Evolutionary conservation across 2,797 vertebrate species (phyloP), one percentile per base, ranked within the genome.

Genomic region (Acrossocheilus fasciatus): DNA sequence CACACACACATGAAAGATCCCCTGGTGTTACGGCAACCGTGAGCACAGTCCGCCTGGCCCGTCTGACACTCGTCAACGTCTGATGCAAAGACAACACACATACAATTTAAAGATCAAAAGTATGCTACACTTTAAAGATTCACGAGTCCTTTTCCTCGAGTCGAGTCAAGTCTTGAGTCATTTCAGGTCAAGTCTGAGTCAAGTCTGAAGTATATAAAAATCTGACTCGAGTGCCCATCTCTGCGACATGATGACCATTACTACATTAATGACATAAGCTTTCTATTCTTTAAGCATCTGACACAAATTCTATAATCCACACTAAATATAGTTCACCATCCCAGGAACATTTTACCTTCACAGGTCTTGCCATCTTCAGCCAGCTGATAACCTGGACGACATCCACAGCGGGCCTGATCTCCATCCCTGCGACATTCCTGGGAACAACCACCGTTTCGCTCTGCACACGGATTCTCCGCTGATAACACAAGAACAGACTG

Each of bases 1-100:
- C 98, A 99, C 80, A 96, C 89, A 3, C 98, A 99, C 85, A 92
- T 91, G 4, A 96, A 99, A 75, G 98, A 99, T 39, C 98, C 98
- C 0, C 8, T 93, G 0, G 96, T 98, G 95, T 99, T 99, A 89
- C 96, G 96, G 86, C 98, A 99, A 91, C 95, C 94, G 0, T 99
- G 98, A 1, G 96, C 93, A 2, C 98, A 99, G 90, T 81, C 86
- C 68, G 94, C 95, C 41, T 91, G 88, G 9, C 96, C 95, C 0
- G 66, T 74, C 86, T 93, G 90, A 70, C 98, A 99, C 82, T 99
- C 98, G 0, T 99, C 96, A 26, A 98, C 91, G 1, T 99, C 98
- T 99, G 92, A 18, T 43, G 75, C 36, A 59, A 89, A 69, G 70
- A 39, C 80, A 74, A 87, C 87, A 88, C n/a, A 75, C 47, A 81